Conservation (phyloP, 2,797 vertebrate genomes). For the Phalloptychus januarius region DNA sequence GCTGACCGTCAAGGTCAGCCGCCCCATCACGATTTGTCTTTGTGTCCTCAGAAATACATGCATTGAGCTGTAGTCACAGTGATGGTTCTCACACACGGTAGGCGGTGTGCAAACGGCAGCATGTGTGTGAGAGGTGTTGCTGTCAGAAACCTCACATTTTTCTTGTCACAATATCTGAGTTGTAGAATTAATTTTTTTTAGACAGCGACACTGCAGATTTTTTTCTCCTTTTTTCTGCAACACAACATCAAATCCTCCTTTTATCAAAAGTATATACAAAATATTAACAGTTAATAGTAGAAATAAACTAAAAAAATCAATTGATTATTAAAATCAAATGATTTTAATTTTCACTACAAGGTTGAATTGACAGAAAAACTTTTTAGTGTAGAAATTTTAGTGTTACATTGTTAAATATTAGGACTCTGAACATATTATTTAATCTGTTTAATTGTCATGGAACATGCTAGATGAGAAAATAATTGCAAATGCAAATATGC, state of each 20-base stretch:
- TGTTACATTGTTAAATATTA: neutral
- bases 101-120: slow-evolving; percentile 16
- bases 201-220: neutral
- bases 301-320: neutral
- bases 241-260: neutral
- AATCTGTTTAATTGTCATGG: neutral
- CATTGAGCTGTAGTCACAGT: slow-evolving; percentile 15
- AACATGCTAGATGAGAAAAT: neutral
- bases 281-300: neutral
- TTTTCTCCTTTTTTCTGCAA: neutral
- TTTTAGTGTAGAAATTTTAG: neutral
- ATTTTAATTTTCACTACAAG: neutral
- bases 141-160: slow-evolving; percentile 13
- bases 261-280: neutral
- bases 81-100: slow-evolving; percentile 14
- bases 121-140: slow-evolving; percentile 24
- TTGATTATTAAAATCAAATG: neutral
- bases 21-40: slow-evolving; percentile 19
- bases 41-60: slow-evolving; percentile 36
- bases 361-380: neutral
- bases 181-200: neutral
- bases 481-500: too few relatives aligned
- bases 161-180: neutral
- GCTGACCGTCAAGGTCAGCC: slow-evolving; percentile 39
- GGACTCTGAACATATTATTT: neutral